Evolutionary conservation across 2,797 vertebrate genomes (phyloP).

Genomic region (Bovichtus diacanthus): DNA sequence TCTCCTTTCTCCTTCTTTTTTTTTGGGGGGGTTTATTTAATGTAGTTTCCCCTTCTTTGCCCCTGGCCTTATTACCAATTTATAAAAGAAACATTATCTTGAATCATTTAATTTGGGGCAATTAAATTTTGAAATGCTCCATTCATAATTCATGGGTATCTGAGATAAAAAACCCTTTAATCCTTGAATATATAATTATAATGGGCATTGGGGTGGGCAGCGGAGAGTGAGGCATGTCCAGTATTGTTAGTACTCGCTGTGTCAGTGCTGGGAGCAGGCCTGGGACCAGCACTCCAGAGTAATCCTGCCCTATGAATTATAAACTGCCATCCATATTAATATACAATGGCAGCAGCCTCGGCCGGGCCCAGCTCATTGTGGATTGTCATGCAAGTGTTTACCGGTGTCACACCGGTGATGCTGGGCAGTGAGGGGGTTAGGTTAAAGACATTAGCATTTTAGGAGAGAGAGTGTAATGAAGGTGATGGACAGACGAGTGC

Average conservation of each 20-base stretch:
- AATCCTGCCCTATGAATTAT: conserved; percentile 85
- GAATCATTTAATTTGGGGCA: conserved; percentile 92
- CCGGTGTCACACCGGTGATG: conserved; percentile 22
- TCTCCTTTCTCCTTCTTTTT: conserved; percentile 50
- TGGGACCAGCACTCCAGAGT: conserved; percentile 78
- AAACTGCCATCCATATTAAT: conserved; percentile 81
- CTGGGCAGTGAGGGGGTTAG: background rate
- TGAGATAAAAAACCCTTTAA: conserved; percentile 88
- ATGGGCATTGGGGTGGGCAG: conserved; percentile 80
- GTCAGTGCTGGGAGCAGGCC: conserved; percentile 76
- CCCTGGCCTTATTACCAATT: conserved; percentile 85
- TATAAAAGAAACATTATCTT: conserved; percentile 91
- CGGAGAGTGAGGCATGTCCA: conserved; percentile 81
- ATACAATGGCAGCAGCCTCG: conserved; percentile 65
- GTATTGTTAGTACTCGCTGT: conserved; percentile 82
- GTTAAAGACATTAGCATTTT: conserved; percentile 1
- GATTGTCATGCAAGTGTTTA: conserved; percentile 75
- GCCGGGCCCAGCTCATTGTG: conserved; percentile 23
- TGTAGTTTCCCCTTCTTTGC: conserved; percentile 64
- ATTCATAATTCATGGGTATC: conserved; percentile 88
- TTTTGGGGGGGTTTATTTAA: conserved; percentile 61
- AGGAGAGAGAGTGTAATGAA: background rate
- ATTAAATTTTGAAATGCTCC: conserved; percentile 86
- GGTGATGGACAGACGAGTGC: conserved; percentile 2
- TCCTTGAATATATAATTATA: conserved; percentile 90